Percentiles rank a stretch among this genome's conserved stretches.
phyloP scores from a whole-genome alignment of 2,888 invertebrate species.

The Caradrina kadenii region DNA sequence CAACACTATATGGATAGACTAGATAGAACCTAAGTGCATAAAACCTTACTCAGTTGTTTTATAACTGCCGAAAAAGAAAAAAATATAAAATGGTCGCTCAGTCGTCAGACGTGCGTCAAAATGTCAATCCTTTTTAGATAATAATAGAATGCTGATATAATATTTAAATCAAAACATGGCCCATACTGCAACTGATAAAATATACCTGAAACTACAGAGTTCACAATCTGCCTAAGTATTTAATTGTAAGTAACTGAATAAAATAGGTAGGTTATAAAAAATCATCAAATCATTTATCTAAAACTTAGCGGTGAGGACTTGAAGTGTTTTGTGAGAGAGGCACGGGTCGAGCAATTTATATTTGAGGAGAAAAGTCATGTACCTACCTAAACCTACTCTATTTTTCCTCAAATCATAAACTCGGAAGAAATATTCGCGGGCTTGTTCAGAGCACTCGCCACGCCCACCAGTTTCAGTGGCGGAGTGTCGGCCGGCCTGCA shows the following conservation, averaged over 20 bases:
- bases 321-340: too few species aligned
- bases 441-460: too few species aligned
- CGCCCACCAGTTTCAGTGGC: not conserved
- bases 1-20: not conserved
- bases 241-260: slow-evolving; percentile 39
- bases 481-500: slow-evolving; percentile 39
- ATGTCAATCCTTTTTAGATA: slow-evolving; percentile 45
- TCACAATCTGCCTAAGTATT: slow-evolving; percentile 34
- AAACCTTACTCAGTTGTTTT: slow-evolving; percentile 11
- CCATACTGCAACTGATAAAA: slow-evolving; percentile 22
- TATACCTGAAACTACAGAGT: slow-evolving; percentile 13
- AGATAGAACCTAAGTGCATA: not conserved
- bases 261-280: too few species aligned
- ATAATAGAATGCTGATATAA: slow-evolving; percentile 41
- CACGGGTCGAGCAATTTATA: too few species aligned
- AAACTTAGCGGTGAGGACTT: too few species aligned
- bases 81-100: slow-evolving; percentile 9
- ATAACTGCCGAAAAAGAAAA: not conserved
- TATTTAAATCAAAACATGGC: slow-evolving; percentile 55
- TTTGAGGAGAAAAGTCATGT: too few species aligned
- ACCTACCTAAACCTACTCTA: too few species aligned
- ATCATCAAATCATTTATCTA: too few species aligned
- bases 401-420: too few species aligned
- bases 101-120: slow-evolving; percentile 37
- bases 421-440: too few species aligned